Evolutionary conservation across 2,797 vertebrate species (phyloP), one percentile per base, ranked within the genome.

Genomic region (Falco rusticolus): DNA sequence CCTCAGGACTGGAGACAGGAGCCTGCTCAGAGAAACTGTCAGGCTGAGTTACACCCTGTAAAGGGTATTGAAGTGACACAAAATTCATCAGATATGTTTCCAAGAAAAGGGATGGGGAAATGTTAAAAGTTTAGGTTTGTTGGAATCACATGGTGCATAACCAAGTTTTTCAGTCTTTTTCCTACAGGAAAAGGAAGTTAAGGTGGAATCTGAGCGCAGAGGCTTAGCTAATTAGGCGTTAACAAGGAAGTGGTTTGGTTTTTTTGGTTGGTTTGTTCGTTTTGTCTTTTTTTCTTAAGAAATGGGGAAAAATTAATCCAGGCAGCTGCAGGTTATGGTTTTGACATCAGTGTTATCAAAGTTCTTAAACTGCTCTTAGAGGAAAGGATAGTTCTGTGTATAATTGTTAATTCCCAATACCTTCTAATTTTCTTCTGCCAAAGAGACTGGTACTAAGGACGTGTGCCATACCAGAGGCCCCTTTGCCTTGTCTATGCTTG

Each of bases 341-440:
- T 90, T 95, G 90, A 93, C 3, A 8, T 88, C 80, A 78, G 22
- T 86, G 50, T 93, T 95, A 59, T 43, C 93, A 33, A 63, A 72
- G 33, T 82, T 90, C 76, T 87, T 93, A 87, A 90, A 94, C 34
- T 84, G 43, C 66, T 79, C 89, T 82, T 64, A 31, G 41, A 70
- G 34, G 54, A 86, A 76, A 54, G 51, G 29, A 48, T 84, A 76
- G 72, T 84, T 95, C 33, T 87, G 25, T 82, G n/a, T 25, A 33
- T 76, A 96, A 79, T 26, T 56, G 77, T 75, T 13, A 41, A 41
- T 41, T 41, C 41, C 41, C 41, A 41, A 41, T 14, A 15, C 41
- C 41, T 41, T 41, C 41, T 41, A 41, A 41, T 41, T 41, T 41
- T 41, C 41, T 41, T 41, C 41, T 41, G 41, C 41, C n/a, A 43